Evolutionary conservation across 2,797 vertebrate species (phyloP), one percentile per base, ranked within the genome.

Genomic region (Cyprinodon diabolis): DNA sequence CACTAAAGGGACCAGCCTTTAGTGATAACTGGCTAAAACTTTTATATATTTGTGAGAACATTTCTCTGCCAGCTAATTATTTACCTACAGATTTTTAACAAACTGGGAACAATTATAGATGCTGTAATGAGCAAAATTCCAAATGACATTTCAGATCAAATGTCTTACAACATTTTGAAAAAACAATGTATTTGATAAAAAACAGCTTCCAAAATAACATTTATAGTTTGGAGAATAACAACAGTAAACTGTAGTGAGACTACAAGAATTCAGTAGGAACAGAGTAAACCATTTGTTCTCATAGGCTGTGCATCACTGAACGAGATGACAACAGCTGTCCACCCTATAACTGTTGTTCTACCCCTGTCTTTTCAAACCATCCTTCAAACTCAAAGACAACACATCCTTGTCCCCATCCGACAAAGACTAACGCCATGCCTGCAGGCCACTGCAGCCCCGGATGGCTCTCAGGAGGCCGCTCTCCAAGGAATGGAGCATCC

Each of bases 401-500:
- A 71, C 76, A 74, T 69, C 79, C 85, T 73, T 89, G 81, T 87
- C 83, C 66, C 86, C 82, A 81, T 78, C 79, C 78, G 80, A 84
- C 58, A 76, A 74, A 76, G 74, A 80, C 86, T 87, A 87, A 87
- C 11, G 15, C 70, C 55, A 73, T 87, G 88, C 87, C 85, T 66
- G 68, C 76, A 73, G 86, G 86, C 81, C 77, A 81, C 81, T 84
- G 55, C 72, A 75, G 75, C 60, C 63, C 71, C 84, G 75, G 80
- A 84, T 84, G 81, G 79, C 87, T 86, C 89, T 86, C 85, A 88
- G 84, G 82, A 75, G 91, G 86, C 72, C 82, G 79, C 76, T 87
- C 90, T 89, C 79, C 80, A 78, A 80, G 90, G 89, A 88, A 89
- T 77, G 86, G 74, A 88, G 88, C 87, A 92, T 92, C 85, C 87